phyloP scores from a whole-genome alignment of 2,113 vertebrate genomes.

The Paratilapia polleni region DNA sequence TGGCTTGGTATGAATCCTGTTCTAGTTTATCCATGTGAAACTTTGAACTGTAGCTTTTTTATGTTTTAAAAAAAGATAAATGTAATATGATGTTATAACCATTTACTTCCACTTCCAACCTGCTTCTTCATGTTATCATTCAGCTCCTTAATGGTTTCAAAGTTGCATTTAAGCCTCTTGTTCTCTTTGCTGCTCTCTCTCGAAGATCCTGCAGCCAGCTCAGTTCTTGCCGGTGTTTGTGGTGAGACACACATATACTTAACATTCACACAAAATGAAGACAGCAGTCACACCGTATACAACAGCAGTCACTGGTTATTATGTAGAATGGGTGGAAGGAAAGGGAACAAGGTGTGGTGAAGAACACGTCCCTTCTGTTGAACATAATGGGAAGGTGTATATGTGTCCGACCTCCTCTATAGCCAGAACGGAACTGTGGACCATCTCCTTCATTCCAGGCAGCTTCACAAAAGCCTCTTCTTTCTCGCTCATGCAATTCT shows the following conservation, averaged over 20 bases:
- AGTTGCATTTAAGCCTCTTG: conserved; percentile 87
- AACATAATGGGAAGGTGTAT: neutral
- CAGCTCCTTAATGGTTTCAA: conserved; percentile 86
- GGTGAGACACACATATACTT: neutral
- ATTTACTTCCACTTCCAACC: conserved; percentile 61
- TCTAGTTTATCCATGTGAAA: neutral
- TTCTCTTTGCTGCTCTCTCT: conserved; percentile 87
- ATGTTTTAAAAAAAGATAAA: neutral
- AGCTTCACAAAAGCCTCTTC: conserved; percentile 83
- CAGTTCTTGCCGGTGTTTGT: conserved; percentile 86
- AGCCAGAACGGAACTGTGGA: conserved; percentile 76
- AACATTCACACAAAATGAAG: neutral
- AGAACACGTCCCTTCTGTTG: neutral
- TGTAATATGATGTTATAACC: no score
- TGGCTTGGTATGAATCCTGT: neutral
- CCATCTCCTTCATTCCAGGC: conserved; percentile 80
- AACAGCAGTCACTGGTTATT: neutral
- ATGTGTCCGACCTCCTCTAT: conserved; percentile 83
- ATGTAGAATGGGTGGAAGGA: neutral
- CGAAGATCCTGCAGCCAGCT: conserved; percentile 80
- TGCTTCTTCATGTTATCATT: conserved; percentile 90
- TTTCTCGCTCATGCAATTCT: conserved; percentile 83
- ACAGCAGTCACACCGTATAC: neutral
- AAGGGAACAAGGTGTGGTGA: neutral
- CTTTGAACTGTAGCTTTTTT: neutral